These are phyloP conservation scores for Caenorhabditis drosophilae DNA, from an alignment of 2,888 invertebrate genomes.

Conservation along the genomic window DNA sequence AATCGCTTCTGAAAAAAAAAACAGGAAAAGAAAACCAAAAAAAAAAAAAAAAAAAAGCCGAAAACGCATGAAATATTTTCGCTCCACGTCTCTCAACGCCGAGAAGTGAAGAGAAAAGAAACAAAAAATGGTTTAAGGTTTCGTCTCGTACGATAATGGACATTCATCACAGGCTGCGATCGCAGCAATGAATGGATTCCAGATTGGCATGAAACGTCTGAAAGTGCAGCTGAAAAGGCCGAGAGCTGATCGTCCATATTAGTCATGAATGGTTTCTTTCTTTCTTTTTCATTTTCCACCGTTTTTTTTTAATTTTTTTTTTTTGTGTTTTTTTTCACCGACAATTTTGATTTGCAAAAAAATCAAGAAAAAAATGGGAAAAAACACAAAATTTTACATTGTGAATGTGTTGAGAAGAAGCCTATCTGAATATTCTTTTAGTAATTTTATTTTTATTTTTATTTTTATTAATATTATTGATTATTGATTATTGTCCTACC, in stretches of 20 bases:
- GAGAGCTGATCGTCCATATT: conserved; percentile 96
- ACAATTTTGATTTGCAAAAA: too few relatives aligned
- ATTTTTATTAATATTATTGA: too few relatives aligned
- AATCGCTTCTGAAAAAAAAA: neutral
- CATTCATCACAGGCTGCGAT: conserved; percentile 96
- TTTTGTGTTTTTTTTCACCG: neutral
- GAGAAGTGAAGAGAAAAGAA: too few relatives aligned
- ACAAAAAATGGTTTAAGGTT: conserved; percentile 81
- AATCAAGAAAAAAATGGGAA: too few relatives aligned
- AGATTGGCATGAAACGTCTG: conserved; percentile 99
- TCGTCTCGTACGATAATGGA: conserved; percentile 99
- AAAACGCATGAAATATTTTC: neutral
- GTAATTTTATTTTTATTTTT: too few relatives aligned
- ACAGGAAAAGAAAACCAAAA: neutral
- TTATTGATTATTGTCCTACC: too few relatives aligned
- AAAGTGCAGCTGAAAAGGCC: conserved; percentile 99
- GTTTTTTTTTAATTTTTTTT: neutral
- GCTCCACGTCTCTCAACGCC: too few relatives aligned
- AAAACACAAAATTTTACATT: too few relatives aligned
- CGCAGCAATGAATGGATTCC: conserved; percentile 99
- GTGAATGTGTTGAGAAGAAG: too few relatives aligned
- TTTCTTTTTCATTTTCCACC: conserved; percentile 1
- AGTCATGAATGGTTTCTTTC: too few relatives aligned
- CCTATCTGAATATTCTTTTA: too few relatives aligned
- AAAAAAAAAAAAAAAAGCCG: neutral